Conservation (phyloP, 2,888 invertebrate genomes). For the Patella pellucida region DNA sequence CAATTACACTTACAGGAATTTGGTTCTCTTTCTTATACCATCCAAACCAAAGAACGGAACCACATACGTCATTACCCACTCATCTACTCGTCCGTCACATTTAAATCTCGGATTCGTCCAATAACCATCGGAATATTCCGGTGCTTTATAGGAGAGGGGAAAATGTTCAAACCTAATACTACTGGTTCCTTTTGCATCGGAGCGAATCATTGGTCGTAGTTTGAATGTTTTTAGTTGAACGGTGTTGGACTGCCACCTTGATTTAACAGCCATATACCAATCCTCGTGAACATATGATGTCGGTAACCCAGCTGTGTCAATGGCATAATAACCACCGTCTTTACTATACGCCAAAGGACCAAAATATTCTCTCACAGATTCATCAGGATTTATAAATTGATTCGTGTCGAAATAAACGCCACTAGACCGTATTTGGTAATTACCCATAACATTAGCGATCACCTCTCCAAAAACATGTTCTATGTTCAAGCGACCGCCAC, state of each 20-base stretch:
- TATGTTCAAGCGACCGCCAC: slow-evolving; percentile 46
- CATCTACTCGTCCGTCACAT: slow-evolving; percentile 89
- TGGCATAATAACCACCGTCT: slow-evolving; percentile 32
- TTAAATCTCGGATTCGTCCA: slow-evolving; percentile 95
- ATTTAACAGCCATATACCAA: slow-evolving; percentile 87
- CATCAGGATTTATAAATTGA: slow-evolving; percentile 81
- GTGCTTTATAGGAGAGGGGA: slow-evolving; percentile 84
- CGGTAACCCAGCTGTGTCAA: slow-evolving; percentile 45
- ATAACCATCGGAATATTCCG: slow-evolving; percentile 87
- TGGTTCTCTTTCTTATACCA: slow-evolving; percentile 43
- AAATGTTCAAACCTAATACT: slow-evolving; percentile 44
- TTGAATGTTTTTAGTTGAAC: slow-evolving; percentile 78
- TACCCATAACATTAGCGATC: slow-evolving; percentile 87
- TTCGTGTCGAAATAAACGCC: slow-evolving; percentile 88
- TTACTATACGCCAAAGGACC: slow-evolving; percentile 56
- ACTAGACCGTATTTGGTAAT: slow-evolving; percentile 91
- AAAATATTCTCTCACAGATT: slow-evolving; percentile 47
- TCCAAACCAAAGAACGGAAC: slow-evolving; percentile 89
- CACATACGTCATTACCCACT: slow-evolving; percentile 94
- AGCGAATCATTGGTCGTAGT: slow-evolving; percentile 86
- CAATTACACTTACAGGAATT: slow-evolving; percentile 50
- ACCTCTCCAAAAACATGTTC: slow-evolving; percentile 98
- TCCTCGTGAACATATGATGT: slow-evolving; percentile 82
- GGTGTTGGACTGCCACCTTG: slow-evolving; percentile 91
- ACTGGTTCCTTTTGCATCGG: slow-evolving; percentile 75